Conservation (phyloP, 2,113 vertebrate species). For the Oryzias curvinotus region DNA sequence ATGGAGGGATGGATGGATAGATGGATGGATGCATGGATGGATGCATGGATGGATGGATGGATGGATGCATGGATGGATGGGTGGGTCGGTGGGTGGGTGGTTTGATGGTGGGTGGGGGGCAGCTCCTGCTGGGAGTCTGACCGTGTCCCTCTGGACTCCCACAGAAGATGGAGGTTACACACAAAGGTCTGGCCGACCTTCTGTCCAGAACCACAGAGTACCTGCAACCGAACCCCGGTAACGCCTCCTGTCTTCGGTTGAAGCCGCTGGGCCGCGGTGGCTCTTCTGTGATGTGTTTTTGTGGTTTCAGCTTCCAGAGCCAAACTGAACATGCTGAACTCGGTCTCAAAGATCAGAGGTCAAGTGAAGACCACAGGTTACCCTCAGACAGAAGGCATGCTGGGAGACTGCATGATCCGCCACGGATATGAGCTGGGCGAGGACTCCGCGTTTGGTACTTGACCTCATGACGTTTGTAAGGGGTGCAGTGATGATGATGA, state of each 20-base stretch:
- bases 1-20: too few relatives aligned
- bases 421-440: slow-evolving; percentile 86
- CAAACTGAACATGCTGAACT: slow-evolving; percentile 88
- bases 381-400: slow-evolving; percentile 88
- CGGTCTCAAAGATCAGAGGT: slow-evolving; percentile 87
- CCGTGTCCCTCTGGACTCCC: too few relatives aligned
- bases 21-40: too few relatives aligned
- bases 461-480: too few relatives aligned
- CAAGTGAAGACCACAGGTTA: slow-evolving; percentile 84
- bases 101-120: too few relatives aligned
- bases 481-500: too few relatives aligned
- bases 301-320: slow-evolving; percentile 85
- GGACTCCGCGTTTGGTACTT: slow-evolving; percentile 85
- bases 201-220: slow-evolving; percentile 87
- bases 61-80: too few relatives aligned
- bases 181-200: slow-evolving; percentile 84
- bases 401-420: slow-evolving; percentile 88
- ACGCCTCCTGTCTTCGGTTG: neutral
- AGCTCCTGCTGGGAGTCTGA: too few relatives aligned
- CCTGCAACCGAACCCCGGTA: slow-evolving; percentile 96
- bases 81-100: too few relatives aligned
- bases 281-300: neutral
- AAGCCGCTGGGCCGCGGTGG: neutral
- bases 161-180: slow-evolving; percentile 63
- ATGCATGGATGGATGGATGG: too few relatives aligned